These are phyloP conservation scores for Stratiomys singularior DNA, from an alignment of 2,888 invertebrate species.

Conservation along the genomic window DNA sequence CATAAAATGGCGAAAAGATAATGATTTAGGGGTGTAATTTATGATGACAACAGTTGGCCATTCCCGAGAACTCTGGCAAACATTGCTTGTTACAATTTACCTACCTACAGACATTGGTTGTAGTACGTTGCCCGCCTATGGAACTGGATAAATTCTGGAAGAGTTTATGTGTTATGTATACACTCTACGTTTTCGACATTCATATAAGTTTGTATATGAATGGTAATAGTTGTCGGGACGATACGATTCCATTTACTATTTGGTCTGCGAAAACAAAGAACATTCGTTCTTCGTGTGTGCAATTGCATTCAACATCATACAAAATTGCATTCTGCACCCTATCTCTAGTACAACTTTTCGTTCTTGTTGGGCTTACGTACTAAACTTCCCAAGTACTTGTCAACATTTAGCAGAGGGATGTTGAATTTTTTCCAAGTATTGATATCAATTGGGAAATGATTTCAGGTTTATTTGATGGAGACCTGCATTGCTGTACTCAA, in stretches of 20 bases:
- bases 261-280: slow-evolving; percentile 38
- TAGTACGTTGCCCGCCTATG: neutral
- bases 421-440: no score
- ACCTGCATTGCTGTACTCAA: no score
- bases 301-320: slow-evolving; percentile 29
- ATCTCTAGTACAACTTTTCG: neutral
- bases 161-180: neutral
- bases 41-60: slow-evolving; percentile 49
- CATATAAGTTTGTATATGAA: neutral
- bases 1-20: slow-evolving; percentile 49
- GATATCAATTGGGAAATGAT: no score
- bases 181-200: neutral
- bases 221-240: neutral
- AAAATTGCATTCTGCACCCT: slow-evolving; percentile 28
- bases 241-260: slow-evolving; percentile 38
- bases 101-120: neutral
- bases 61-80: slow-evolving; percentile 14
- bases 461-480: no score
- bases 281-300: slow-evolving; percentile 39
- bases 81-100: slow-evolving; percentile 33
- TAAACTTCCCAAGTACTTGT: neutral
- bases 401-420: no score
- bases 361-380: slow-evolving; percentile 5
- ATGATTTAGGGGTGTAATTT: slow-evolving; percentile 50
- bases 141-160: neutral